Evolutionary conservation across 2,113 vertebrate species (phyloP).

Genomic region (western clawed frog (Xenopus tropicalis)): UCB_Xtro_10.0 CM004443.2:197725501-197726000

Average conservation of each 20-base stretch:
- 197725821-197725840: too few species aligned
- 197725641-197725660: constrained; percentile 27
- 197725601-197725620: constrained; percentile 14
- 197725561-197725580: constrained; percentile 3
- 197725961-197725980: too few species aligned
- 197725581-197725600: neutral
- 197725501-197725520: constrained; percentile 17
- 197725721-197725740: neutral
- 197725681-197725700: constrained; percentile 19
- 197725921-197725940: too few species aligned
- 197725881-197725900: too few species aligned
- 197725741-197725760: neutral
- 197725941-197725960: too few species aligned
- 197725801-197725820: too few species aligned
- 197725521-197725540: constrained; percentile 24
- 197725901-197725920: too few species aligned
- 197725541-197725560: constrained; percentile 16
- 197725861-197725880: too few species aligned
- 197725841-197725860: too few species aligned
- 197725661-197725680: neutral
- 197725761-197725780: neutral
- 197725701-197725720: neutral
- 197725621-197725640: constrained; percentile 25
- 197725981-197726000: too few species aligned
- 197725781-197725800: too few species aligned